Base-by-base conservation (phyloP, 1,140 invertebrate genomes). In the Dreissena rostriformis region DNA sequence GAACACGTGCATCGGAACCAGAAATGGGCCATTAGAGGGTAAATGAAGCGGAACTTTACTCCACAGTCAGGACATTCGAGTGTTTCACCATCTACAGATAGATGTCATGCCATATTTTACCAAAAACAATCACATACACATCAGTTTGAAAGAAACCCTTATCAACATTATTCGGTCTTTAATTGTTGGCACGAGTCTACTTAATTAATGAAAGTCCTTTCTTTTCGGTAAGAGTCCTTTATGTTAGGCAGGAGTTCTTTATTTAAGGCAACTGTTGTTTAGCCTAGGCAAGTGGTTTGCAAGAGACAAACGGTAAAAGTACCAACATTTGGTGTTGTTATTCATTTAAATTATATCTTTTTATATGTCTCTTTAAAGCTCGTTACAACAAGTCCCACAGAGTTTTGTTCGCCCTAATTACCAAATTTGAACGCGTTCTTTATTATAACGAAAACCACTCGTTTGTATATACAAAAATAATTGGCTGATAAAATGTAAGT, bases 21-120 rank as follows among this genome's bases (percentile, higher is more conserved):
- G 61, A 91, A 79, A 82, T 93, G 92, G 12, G 92, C 92, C 65
- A 90, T 87, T n/a, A 92, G 72, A n/a, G 89, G 86, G 84, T 88
- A 91, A 1, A 89, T 87, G 52, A 90, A 90, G 17, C 89, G 87
- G 75, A 92, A 93, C n/a, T 82, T 87, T 76, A 91, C 89, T 49
- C 89, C 88, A 79, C 92, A 93, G 17, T 86, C 78, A 17, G 88
- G 85, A 74, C 92, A 93, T 26, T 86, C 85, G 19, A 92, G 28
- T 84, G 86, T 28, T 19, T 61, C 57, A 2, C 57, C 57, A 61
- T 61, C 57, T 61, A 12, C 57, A 61, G 57, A 61, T 6, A 61
- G 22, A 39, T 39, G 39, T 8, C 39, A 39, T 5, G 39, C 39
- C 39, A 39, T 39, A n/a, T 39, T 5, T 39, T 2, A 5, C 39